Evolutionary conservation across 2,797 vertebrate species (phyloP).

Genomic region (Malurus leucopterus): DNA sequence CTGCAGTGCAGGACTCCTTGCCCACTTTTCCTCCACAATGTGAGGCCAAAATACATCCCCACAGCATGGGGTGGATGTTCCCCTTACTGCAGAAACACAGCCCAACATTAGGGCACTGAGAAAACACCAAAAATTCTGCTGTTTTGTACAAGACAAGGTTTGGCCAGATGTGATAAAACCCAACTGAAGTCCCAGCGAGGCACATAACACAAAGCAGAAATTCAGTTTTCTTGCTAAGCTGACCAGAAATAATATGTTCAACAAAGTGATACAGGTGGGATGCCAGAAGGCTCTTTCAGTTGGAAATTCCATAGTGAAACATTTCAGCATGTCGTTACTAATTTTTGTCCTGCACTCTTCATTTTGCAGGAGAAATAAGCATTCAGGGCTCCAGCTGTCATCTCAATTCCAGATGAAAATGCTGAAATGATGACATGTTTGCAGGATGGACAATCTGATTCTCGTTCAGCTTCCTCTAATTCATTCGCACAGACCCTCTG

Average conservation of each 20-base stretch:
- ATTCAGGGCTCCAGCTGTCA: slow-evolving; percentile 16
- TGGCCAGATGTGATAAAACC: neutral
- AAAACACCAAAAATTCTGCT: neutral
- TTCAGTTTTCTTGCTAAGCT: neutral
- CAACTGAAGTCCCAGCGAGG: neutral
- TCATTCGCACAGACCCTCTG: neutral
- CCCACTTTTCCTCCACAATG: neutral
- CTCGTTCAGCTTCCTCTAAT: neutral
- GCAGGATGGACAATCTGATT: neutral
- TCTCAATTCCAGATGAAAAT: neutral
- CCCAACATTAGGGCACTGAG: accelerated
- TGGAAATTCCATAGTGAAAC: neutral
- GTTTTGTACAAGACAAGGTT: neutral
- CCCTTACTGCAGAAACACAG: neutral
- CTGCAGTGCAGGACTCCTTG: accelerated
- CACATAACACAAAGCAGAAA: neutral
- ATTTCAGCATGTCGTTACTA: neutral
- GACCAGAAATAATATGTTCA: slow-evolving; percentile 11
- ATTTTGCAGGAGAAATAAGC: slow-evolving; percentile 11
- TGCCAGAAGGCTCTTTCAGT: slow-evolving; percentile 7
- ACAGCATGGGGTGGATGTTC: neutral
- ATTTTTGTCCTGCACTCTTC: slow-evolving; percentile 12
- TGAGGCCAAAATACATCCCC: neutral
- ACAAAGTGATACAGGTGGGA: neutral
- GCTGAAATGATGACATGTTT: neutral